Conservation (phyloP, 2,888 invertebrate species). For the Lithophane semibrunnea region DNA sequence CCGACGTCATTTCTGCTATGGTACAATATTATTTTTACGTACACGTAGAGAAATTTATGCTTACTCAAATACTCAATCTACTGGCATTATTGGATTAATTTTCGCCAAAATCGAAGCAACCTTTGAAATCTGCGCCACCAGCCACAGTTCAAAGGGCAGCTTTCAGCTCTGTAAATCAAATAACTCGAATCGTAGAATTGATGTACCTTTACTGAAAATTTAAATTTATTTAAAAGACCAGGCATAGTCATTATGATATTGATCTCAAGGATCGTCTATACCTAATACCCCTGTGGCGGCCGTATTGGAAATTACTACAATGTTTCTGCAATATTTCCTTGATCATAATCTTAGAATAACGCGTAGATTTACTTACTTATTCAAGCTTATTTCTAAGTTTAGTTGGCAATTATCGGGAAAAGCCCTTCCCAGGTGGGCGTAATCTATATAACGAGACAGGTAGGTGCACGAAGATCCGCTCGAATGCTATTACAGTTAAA, state of each 20-base stretch:
- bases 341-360: slow-evolving; percentile 8
- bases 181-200: slow-evolving; percentile 65
- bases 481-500: slow-evolving; percentile 58
- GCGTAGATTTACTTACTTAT: slow-evolving; percentile 13
- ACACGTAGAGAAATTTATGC: slow-evolving; percentile 42
- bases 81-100: slow-evolving; percentile 71
- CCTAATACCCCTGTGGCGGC: background rate
- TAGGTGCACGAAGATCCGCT: slow-evolving; percentile 41
- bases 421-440: slow-evolving; percentile 24
- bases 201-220: slow-evolving; percentile 58
- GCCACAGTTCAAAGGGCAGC: slow-evolving; percentile 71
- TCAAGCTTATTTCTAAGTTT: slow-evolving; percentile 38
- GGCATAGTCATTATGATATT: slow-evolving; percentile 12
- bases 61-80: slow-evolving; percentile 57
- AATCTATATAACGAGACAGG: slow-evolving; percentile 34
- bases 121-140: slow-evolving; percentile 67
- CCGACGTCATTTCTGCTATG: slow-evolving; percentile 5
- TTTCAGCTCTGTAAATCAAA: slow-evolving; percentile 74
- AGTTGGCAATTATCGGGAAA: slow-evolving; percentile 50
- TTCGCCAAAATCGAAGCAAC: slow-evolving; percentile 66
- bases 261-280: background rate
- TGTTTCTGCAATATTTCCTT: background rate
- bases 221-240: slow-evolving; percentile 59
- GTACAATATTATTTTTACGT: slow-evolving; percentile 20
- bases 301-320: background rate